Base-by-base conservation (phyloP, 1,140 invertebrate genomes). In the Zaprionus davidi region DNA sequence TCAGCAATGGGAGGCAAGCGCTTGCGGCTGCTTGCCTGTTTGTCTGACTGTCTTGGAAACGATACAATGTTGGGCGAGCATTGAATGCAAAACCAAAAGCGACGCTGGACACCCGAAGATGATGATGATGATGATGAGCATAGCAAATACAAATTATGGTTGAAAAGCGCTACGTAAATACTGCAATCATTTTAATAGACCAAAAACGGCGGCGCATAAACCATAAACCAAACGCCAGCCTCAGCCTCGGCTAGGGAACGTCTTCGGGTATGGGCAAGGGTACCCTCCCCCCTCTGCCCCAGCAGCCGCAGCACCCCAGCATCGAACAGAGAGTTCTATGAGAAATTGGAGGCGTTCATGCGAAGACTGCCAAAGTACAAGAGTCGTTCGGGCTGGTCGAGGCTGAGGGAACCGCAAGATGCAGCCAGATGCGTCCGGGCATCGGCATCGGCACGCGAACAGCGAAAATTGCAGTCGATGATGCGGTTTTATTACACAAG, bases 161-260 rank as follows among this genome's bases (percentile, higher is more conserved):
- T 73, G 81, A 79, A 90, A 85, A 87, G 85, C 85, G 84, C 84
- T 81, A 90, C 85, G 85, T 90, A 90, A 90, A 90, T 90, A 90
- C 85, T 90, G 85, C 85, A 90, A 90, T 90, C 85, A 90, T 90
- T 90, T 90, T 90, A 90, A 90, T 90, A 90, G 85, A 90, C 85
- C 85, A 90, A 90, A 90, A 90, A 85, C 86, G 86, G 85, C 85
- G 85, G 81, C 79, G 85, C 85, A 90, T 90, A 90, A 90, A 72
- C 85, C 85, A 90, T 90, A 90, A 90, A 90, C 86, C 85, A 88
- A 90, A 90, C 85, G 84, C 85, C 84, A 71, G 70, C 66, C 11
- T 5, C 26, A 6, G 46, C 15, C 17, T 36, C 5, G 17, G 41
- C n/a, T n/a, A 44, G 41, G 36, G 36, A 38, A 38, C 36, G 36